Evolutionary conservation across 1,140 invertebrate genomes (phyloP), one percentile per base, ranked within the genome.

Genomic region (Drosophila lacteicornis): DNA sequence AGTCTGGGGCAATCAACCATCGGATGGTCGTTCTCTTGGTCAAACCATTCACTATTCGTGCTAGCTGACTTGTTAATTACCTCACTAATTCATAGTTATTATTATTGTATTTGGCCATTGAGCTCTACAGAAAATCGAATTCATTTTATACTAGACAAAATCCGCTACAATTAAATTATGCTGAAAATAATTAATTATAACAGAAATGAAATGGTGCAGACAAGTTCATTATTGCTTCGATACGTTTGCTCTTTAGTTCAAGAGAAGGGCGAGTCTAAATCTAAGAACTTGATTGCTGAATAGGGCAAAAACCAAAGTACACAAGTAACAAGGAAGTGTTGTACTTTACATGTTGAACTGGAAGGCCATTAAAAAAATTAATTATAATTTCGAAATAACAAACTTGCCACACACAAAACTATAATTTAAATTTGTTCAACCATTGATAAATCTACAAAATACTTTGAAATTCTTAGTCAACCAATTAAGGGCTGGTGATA

Each of bases 1-100:
- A 40, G 27, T 58, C 25, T 43, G 51, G 19, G 36, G 62, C 27
- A 68, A 36, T 25, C 65, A 60, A 68, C 67, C 76, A 66, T 47
- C 62, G 71, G 66, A 46, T 46, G 71, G 81, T 83, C 76, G 45
- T 66, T 59, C 68, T 75, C 60, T 76, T 75, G 76, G 76, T 51
- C 43, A 49, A 59, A 50, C 82, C 82, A 71, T 85, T 85, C 82
- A 85, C 82, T 63, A 76, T 42, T 49, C 66, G 81, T 79, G 81
- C 65, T 76, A 22, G 70, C 56, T 51, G 61, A 76, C 67, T 84
- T 51, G 74, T 42, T 84, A 85, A 84, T 84, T 84, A 81, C 73
- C 66, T 76, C 79, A 71, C 62, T 77, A 80, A 79, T 46, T 77
- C 46, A 40, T 77, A 68, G 71, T 68, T 83, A 61, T 65, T 63